Base-by-base conservation (phyloP, 2,888 invertebrate genomes). In the Tineola bisselliella region DNA sequence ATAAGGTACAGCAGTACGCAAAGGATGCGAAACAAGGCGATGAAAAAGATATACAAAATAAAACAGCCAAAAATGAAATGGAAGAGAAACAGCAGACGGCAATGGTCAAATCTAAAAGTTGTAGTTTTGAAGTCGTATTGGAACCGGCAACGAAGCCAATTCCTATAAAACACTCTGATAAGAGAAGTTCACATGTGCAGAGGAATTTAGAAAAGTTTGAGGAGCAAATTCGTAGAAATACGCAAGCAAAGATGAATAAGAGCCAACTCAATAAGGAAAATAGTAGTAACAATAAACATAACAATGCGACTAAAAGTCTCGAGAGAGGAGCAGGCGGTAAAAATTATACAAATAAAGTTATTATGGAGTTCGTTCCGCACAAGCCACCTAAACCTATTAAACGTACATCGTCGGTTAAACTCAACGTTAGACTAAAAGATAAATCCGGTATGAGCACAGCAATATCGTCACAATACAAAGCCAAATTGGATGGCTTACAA, bases 361-460 rank as follows among this genome's bases (percentile, higher is more conserved):
- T 84, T 0, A 87, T 88, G 84, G 88, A 88, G 59, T 89, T 88
- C 68, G 90, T 93, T 0, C 90, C 91, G 0, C 93, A 93, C 66
- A 93, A 93, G 68, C 93, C 93, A 0, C 93, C 93, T 0, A 92
- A 93, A 72, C 91, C 92, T 0, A 88, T 90, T 0, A 89, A 91
- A 60, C 81, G 92, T 44, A 91, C 92, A 8, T 91, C 91, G 3
- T 91, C 92, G 17, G 88, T 90, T 56, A 88, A 90, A 67, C 79
- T 89, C 38, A 89, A 88, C 63, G 87, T 88, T 54, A 81, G 89
- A 69, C 68, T 84, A 0, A 86, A 88, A 74, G 87, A 87, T 44
- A 88, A 87, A 66, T 69, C 78, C 5, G 71, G 76, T 0, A 67
- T 86, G 2, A 86, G 83, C 58, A 80, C 87, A 38, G 81, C 82